These are phyloP conservation scores for Sebastes minor DNA, from an alignment of 2,797 vertebrate species.

Conservation along the genomic window DNA sequence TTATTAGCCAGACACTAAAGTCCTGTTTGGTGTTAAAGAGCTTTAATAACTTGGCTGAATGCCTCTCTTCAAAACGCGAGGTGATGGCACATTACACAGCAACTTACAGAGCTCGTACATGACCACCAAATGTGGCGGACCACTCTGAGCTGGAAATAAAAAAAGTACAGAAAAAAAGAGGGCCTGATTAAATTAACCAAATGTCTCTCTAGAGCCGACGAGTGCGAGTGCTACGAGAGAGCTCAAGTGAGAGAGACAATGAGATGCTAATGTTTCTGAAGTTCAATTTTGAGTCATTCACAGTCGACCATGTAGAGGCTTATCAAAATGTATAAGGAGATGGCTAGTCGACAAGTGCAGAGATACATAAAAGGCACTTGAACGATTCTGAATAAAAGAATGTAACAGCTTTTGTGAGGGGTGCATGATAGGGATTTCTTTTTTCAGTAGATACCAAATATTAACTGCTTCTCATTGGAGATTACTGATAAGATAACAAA, in stretches of 20 bases:
- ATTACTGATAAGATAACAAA: no score
- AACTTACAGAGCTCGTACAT: neutral
- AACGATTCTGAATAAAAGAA: neutral
- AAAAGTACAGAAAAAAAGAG: neutral
- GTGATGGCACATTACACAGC: constrained; percentile 2
- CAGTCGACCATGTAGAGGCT: constrained; percentile 11
- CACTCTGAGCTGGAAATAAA: neutral
- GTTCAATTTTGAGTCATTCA: constrained; percentile 39
- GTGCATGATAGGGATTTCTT: no score
- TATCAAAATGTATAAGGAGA: constrained; percentile 30
- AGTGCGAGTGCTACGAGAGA: constrained; percentile 25
- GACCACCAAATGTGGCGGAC: neutral
- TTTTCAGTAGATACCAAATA: no score
- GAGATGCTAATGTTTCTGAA: constrained; percentile 57
- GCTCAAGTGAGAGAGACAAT: constrained; percentile 48
- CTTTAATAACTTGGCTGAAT: constrained; percentile 25
- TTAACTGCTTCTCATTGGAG: no score
- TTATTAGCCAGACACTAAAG: constrained; percentile 24
- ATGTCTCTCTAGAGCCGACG: constrained; percentile 36
- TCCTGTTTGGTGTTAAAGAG: constrained; percentile 24
- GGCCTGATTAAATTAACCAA: constrained; percentile 42
- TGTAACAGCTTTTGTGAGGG: neutral
- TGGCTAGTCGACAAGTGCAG: neutral
- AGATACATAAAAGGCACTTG: neutral
- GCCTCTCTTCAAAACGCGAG: constrained; percentile 13